Conservation (phyloP, 92 coral and sea anemone genomes). For the Actinostola sp. region DNA sequence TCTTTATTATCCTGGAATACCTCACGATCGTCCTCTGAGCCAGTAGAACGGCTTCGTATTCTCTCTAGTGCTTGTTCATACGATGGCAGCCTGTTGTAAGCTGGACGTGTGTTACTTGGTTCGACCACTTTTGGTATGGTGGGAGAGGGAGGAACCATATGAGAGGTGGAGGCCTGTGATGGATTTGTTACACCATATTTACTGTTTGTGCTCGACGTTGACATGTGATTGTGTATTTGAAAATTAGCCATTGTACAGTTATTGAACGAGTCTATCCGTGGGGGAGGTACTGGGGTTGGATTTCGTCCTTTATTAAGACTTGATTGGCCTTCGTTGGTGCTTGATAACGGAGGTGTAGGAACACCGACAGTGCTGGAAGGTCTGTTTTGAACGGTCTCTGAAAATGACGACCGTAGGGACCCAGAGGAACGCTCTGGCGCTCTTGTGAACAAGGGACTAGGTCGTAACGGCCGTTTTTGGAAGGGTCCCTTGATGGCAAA, state of each 20-base stretch:
- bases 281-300: constrained; percentile 86
- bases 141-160: constrained; percentile 32
- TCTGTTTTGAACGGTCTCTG: constrained; percentile 56
- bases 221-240: constrained; percentile 42
- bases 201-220: constrained; percentile 15
- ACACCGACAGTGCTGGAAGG: constrained; percentile 92
- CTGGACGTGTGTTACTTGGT: not conserved
- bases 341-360: constrained; percentile 86
- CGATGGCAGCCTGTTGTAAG: constrained; percentile 32
- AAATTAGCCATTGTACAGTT: constrained; percentile 44
- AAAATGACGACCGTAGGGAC: constrained; percentile 21
- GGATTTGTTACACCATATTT: constrained; percentile 4
- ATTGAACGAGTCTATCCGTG: constrained; percentile 75
- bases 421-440: constrained; percentile 23
- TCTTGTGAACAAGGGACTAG: constrained; percentile 50
- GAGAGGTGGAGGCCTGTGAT: not conserved
- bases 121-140: constrained; percentile 30
- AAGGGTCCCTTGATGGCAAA: constrained; percentile 79
- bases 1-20: constrained; percentile 29
- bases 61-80: constrained; percentile 57
- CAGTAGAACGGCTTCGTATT: constrained; percentile 36
- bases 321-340: constrained; percentile 62
- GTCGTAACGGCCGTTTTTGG: constrained; percentile 44
- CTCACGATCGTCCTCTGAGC: constrained; percentile 16
- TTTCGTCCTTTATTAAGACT: constrained; percentile 27